A percentile compares a stretch with the other conserved stretches of the same genome.
Evolutionary conservation across 2,888 invertebrate species (phyloP).

Genomic region (Agrilus mali): DNA sequence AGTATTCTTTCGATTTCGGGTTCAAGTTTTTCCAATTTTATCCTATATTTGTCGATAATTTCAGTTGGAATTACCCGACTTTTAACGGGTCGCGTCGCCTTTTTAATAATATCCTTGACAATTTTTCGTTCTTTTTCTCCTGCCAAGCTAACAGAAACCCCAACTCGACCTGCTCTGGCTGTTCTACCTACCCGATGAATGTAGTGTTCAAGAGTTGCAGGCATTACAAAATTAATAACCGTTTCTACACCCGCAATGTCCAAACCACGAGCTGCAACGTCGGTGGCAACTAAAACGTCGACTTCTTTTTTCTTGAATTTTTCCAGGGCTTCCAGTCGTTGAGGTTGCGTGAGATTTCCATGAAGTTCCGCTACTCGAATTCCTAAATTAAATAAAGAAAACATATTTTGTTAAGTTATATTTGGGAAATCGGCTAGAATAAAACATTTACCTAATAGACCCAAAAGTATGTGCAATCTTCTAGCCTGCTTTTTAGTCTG

Average conservation of each 20-base stretch:
- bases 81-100: slow-evolving; percentile 75
- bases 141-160: slow-evolving; percentile 88
- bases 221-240: slow-evolving; percentile 93
- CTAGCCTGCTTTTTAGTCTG: slow-evolving; percentile 95
- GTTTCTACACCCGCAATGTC: slow-evolving; percentile 97
- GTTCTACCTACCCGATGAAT: slow-evolving; percentile 95
- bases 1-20: slow-evolving; percentile 71
- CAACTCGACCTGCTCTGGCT: slow-evolving; percentile 87
- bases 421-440: no score
- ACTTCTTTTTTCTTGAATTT: slow-evolving; percentile 77
- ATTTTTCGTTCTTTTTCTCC: slow-evolving; percentile 86
- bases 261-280: slow-evolving; percentile 83
- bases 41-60: slow-evolving; percentile 76
- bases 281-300: slow-evolving; percentile 79
- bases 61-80: slow-evolving; percentile 78
- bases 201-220: slow-evolving; percentile 88
- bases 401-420: not conserved
- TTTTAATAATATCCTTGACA: slow-evolving; percentile 83
- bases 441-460: slow-evolving; percentile 54
- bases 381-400: not conserved
- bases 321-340: slow-evolving; percentile 78
- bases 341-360: slow-evolving; percentile 91
- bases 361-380: slow-evolving; percentile 83
- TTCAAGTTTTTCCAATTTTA: slow-evolving; percentile 59
- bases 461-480: slow-evolving; percentile 80